Evolutionary conservation across 2,888 invertebrate genomes (phyloP).

Genomic region (Patella pellucida): DNA sequence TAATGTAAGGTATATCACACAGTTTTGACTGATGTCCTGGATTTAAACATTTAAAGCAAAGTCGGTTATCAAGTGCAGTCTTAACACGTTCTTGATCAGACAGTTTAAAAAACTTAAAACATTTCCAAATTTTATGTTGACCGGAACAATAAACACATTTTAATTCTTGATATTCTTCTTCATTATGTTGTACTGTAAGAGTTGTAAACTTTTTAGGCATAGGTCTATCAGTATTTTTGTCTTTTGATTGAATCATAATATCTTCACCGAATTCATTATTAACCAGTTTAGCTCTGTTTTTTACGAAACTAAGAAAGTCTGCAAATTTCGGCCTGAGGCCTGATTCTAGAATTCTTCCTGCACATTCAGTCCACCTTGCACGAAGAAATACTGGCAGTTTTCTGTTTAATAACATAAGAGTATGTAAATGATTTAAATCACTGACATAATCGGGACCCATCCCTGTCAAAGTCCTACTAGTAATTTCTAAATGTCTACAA

Average conservation of each 20-base stretch:
- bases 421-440: background rate
- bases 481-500: conserved; percentile 4
- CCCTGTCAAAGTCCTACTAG: background rate
- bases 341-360: background rate
- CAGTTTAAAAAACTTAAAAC: background rate
- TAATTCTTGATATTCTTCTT: background rate
- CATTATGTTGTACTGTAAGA: background rate
- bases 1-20: background rate
- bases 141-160: background rate
- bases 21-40: background rate
- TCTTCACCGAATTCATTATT: conserved; percentile 1
- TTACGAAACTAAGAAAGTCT: background rate
- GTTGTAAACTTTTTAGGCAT: background rate
- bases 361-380: background rate
- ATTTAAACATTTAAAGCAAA: background rate
- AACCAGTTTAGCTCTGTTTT: background rate
- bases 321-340: background rate
- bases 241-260: background rate
- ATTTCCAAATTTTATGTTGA: background rate
- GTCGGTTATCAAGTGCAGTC: background rate
- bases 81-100: background rate
- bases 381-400: background rate
- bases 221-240: background rate
- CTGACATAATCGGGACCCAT: background rate
- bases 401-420: background rate